Conservation (phyloP, 2,113 vertebrate species). For the Pontoporia blainvillei region DNA sequence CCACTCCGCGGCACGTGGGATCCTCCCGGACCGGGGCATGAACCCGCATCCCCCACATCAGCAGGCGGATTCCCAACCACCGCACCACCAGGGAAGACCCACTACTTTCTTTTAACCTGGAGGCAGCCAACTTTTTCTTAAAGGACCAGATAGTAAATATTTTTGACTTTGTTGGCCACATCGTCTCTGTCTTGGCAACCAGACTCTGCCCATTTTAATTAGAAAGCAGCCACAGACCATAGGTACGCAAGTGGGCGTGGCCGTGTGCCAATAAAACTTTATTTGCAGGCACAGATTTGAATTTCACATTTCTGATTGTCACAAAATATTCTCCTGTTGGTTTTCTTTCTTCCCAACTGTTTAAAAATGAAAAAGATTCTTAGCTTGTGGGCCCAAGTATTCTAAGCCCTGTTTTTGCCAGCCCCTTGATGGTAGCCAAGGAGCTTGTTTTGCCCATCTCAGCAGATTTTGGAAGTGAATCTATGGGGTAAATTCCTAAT, state of each 20-base stretch:
- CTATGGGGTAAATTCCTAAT: not conserved
- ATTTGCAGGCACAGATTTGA: not conserved
- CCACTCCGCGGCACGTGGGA: too few species aligned
- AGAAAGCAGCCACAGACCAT: not conserved
- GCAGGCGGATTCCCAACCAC: too few species aligned
- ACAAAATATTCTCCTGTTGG: not conserved
- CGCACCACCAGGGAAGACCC: too few species aligned
- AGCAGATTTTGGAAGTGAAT: not conserved
- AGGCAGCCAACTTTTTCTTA: not conserved
- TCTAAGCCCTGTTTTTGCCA: not conserved
- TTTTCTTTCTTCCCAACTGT: not conserved
- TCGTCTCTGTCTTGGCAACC: not conserved
- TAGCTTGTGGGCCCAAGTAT: too few species aligned
- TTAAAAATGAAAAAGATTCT: not conserved
- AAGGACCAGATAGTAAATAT: not conserved
- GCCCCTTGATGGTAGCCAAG: not conserved
- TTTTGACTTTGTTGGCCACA: not conserved
- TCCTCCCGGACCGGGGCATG: too few species aligned
- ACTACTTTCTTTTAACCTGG: not conserved
- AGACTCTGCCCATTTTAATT: not conserved
- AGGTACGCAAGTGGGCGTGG: rapidly evolving
- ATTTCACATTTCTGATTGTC: not conserved
- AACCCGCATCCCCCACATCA: too few species aligned
- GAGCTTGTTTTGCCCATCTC: not conserved
- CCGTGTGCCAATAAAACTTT: not conserved